Conservation (phyloP, 1,140 invertebrate species). For the Drosophila pruinosa region DNA sequence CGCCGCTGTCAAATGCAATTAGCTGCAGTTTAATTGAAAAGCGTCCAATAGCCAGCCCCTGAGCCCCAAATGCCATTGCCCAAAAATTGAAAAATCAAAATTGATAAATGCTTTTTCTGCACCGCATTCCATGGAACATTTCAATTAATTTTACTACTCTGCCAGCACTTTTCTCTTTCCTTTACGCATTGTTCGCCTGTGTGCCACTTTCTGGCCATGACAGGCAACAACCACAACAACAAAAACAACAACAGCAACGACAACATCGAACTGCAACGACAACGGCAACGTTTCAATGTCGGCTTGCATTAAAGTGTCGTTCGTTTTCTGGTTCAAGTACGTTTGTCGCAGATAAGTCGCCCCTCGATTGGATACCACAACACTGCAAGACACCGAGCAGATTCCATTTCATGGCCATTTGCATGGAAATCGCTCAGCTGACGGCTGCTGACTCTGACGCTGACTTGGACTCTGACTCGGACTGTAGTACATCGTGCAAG, state of each 20-base stretch:
- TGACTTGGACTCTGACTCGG: neutral
- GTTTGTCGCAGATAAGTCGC: slow-evolving; percentile 56
- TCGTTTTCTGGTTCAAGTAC: slow-evolving; percentile 80
- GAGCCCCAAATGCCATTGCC: slow-evolving; percentile 22
- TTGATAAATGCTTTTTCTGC: slow-evolving; percentile 44
- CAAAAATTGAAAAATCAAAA: slow-evolving; percentile 46
- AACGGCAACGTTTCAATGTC: slow-evolving; percentile 72
- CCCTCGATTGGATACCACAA: slow-evolving; percentile 22
- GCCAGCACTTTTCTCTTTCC: slow-evolving; percentile 48
- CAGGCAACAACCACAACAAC: slow-evolving; percentile 28
- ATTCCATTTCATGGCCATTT: slow-evolving; percentile 80
- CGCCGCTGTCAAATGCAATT: slow-evolving; percentile 71
- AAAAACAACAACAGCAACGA: slow-evolving; percentile 23
- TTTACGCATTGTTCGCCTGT: slow-evolving; percentile 50
- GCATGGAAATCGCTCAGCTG: slow-evolving; percentile 71
- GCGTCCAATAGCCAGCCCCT: slow-evolving; percentile 16
- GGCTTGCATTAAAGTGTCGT: slow-evolving; percentile 78
- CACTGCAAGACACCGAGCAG: slow-evolving; percentile 45
- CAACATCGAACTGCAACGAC: slow-evolving; percentile 21
- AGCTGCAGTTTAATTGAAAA: slow-evolving; percentile 73
- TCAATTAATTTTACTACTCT: slow-evolving; percentile 62
- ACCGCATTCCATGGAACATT: slow-evolving; percentile 45
- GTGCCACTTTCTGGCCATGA: slow-evolving; percentile 48
- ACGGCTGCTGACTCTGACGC: slow-evolving; percentile 16
- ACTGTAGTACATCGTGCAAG: neutral